Conservation (phyloP, 2,888 invertebrate species). For the Agrilus mali region DNA sequence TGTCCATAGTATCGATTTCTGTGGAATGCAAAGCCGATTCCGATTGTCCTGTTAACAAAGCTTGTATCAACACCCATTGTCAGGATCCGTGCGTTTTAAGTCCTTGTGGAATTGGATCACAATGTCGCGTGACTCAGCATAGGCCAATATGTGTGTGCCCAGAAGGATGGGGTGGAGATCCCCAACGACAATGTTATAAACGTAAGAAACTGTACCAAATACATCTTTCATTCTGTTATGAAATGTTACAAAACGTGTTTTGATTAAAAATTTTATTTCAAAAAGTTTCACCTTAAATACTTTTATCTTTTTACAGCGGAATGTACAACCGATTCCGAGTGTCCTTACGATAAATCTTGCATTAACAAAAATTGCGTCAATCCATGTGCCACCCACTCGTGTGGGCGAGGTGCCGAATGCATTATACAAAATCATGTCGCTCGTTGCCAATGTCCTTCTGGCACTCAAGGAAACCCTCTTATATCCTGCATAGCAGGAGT, state of each 20-base stretch:
- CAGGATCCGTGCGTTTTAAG: slow-evolving; percentile 70
- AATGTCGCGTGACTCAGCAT: slow-evolving; percentile 65
- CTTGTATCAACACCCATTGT: slow-evolving; percentile 70
- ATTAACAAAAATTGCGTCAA: slow-evolving; percentile 66
- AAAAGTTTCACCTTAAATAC: not conserved
- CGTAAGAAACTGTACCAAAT: slow-evolving; percentile 44
- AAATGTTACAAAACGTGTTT: not conserved
- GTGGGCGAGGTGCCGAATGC: slow-evolving; percentile 71
- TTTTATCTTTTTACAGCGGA: slow-evolving; percentile 48
- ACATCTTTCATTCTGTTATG: slow-evolving; percentile 1
- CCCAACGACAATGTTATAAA: slow-evolving; percentile 72
- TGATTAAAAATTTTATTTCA: not conserved
- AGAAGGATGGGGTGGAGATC: slow-evolving; percentile 77
- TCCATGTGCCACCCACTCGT: slow-evolving; percentile 57
- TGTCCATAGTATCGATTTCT: slow-evolving; percentile 29
- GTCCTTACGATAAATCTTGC: slow-evolving; percentile 75
- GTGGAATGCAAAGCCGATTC: slow-evolving; percentile 61
- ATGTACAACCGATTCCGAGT: slow-evolving; percentile 65
- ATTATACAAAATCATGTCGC: slow-evolving; percentile 61
- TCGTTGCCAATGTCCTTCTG: slow-evolving; percentile 71
- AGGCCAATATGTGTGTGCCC: slow-evolving; percentile 77
- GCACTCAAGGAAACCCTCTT: slow-evolving; percentile 73
- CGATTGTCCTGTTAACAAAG: slow-evolving; percentile 63
- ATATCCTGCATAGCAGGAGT: slow-evolving; percentile 70
- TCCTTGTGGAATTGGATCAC: slow-evolving; percentile 70